Conservation (phyloP, 1,140 invertebrate species). For the Oryctes rhinoceros region DNA sequence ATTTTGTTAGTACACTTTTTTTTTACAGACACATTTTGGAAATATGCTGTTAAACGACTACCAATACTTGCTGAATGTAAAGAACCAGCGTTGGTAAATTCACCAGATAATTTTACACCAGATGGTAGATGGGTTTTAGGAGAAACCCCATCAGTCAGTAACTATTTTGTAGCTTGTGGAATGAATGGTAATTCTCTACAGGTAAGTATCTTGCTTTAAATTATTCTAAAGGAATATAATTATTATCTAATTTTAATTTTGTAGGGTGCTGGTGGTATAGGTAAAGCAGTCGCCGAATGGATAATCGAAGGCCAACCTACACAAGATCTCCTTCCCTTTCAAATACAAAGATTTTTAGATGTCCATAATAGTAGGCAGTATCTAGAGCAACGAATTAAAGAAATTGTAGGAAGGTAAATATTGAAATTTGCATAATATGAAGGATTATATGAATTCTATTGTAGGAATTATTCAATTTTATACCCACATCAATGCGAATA, state of each 20-base stretch:
- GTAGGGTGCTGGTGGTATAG: constrained; percentile 76
- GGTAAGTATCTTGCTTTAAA: constrained; percentile 45
- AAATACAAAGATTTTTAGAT: constrained; percentile 81
- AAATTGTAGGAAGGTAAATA: constrained; percentile 73
- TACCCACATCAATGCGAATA: constrained; percentile 73
- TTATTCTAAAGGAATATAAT: not conserved
- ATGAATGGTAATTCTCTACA: constrained; percentile 74
- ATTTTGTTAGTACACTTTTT: not conserved
- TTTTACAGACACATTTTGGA: constrained; percentile 63
- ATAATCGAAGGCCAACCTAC: constrained; percentile 74
- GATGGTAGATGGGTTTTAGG: constrained; percentile 76
- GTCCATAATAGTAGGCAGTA: constrained; percentile 83
- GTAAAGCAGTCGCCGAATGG: constrained; percentile 78
- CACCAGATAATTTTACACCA: constrained; percentile 83
- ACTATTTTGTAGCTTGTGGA: constrained; percentile 84
- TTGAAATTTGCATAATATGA: not conserved
- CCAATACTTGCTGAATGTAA: constrained; percentile 69
- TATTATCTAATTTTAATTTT: constrained; percentile 2
- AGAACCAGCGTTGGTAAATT: constrained; percentile 70
- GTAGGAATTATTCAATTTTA: constrained; percentile 69
- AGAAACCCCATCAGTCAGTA: constrained; percentile 76
- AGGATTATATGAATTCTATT: constrained; percentile 9
- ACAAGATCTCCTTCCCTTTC: constrained; percentile 71
- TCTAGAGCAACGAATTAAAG: constrained; percentile 75
- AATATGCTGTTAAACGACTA: constrained; percentile 72